Evolutionary conservation across 2,113 vertebrate genomes (phyloP), one percentile per base, ranked within the genome.

Genomic region (Ceuthmochares aereus): DNA sequence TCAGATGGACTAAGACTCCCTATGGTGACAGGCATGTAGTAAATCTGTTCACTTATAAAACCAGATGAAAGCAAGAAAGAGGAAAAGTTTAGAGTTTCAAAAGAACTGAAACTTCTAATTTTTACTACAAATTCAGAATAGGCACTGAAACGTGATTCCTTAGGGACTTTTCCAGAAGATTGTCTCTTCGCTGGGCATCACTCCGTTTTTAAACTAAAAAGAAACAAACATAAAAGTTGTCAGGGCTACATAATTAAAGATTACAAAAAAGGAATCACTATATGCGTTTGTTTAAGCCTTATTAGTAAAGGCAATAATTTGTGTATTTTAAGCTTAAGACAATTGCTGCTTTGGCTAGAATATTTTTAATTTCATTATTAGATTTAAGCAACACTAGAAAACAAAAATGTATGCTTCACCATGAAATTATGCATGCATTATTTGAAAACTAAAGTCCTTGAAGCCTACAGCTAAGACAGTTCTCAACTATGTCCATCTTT

Each of bases 141-240:
- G 98, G 99, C 98, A 99, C 98, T 98, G 98, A 97, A 98, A 98
- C 87, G 97, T 76, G 97, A 98, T 97, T 98, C 97, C 97, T 97
- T 95, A 94, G 97, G 97, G 96, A 93, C 96, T 97, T 95, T 96
- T 97, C 97, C 97, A 96, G 97, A 97, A 96, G 98, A 98, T 98
- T 98, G 98, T 98, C 98, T 97, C 97, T 97, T 98, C 96, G 64
- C 97, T 92, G 76, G 93, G 93, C 96, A 98, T 96, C 95, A 84
- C 51, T 97, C 96, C 62, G 83, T 82, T 89, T 91, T 66, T 89
- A 95, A 91, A 94, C 98, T 98, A 90, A 70, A 81, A 82, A 96
- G 96, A 12, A 85, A n/a, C 54, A 90, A 69, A 43, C 68, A 58
- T 47, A 51, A 54, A 37, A 76, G n/a, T 52, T 47, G 83, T 64